phyloP scores from a whole-genome alignment of 2,797 vertebrate species.

The Melanotaenia maccullochi region DNA sequence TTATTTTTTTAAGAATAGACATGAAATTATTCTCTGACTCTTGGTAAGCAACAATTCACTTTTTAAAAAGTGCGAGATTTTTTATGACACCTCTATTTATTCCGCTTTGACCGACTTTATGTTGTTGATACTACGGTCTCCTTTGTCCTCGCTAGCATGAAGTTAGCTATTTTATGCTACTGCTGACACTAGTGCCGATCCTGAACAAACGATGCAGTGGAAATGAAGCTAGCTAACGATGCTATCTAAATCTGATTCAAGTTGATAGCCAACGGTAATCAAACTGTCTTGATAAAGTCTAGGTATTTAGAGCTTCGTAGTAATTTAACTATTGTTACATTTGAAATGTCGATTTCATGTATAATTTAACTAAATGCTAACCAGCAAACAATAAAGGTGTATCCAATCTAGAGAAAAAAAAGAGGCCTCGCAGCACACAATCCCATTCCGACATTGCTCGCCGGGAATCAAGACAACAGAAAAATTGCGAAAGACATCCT shows the following conservation, averaged over 20 bases:
- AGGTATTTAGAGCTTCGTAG: neutral
- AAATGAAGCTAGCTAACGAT: slow-evolving; percentile 57
- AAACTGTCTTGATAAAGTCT: slow-evolving; percentile 15
- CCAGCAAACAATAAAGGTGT: slow-evolving; percentile 45
- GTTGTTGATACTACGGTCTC: slow-evolving; percentile 42
- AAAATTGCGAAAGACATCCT: slow-evolving; percentile 70
- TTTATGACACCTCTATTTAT: neutral
- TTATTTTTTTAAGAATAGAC: neutral
- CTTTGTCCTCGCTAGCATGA: slow-evolving; percentile 80
- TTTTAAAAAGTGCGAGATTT: neutral
- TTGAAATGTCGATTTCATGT: neutral
- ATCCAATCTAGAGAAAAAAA: slow-evolving; percentile 45
- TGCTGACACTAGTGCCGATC: slow-evolving; percentile 37
- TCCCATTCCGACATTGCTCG: slow-evolving; percentile 77
- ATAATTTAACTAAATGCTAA: slow-evolving; percentile 13
- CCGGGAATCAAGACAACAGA: slow-evolving; percentile 78
- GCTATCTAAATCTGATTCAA: slow-evolving; percentile 64
- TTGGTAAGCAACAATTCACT: too few species aligned
- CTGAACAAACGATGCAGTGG: slow-evolving; percentile 49
- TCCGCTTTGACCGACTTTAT: slow-evolving; percentile 26
- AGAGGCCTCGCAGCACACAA: slow-evolving; percentile 76
- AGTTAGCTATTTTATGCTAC: slow-evolving; percentile 64
- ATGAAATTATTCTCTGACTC: neutral
- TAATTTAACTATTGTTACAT: neutral
- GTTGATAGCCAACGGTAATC: slow-evolving; percentile 20